Conservation (phyloP, 2,113 vertebrate species). For the Eolophus roseicapilla region DNA sequence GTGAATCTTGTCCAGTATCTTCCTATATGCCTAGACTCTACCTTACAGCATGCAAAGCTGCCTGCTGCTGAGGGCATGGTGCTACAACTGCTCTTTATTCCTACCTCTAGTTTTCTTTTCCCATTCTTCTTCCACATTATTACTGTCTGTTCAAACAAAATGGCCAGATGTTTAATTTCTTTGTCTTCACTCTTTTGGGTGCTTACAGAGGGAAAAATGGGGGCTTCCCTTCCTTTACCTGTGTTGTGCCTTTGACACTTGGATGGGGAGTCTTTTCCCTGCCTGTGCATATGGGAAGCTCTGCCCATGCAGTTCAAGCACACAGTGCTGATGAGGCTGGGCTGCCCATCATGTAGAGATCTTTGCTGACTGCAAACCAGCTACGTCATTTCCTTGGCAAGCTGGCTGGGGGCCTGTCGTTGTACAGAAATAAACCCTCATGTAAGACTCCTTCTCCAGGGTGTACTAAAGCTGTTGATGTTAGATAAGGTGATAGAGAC, state of each 20-base stretch:
- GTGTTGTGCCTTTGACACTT: not conserved
- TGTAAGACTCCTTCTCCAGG: fast-evolving
- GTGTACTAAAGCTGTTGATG: not conserved
- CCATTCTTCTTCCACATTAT: not conserved
- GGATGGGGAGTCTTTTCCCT: not conserved
- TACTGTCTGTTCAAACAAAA: not conserved
- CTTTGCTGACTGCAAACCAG: not conserved
- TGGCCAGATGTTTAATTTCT: not conserved
- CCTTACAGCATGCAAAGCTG: not conserved
- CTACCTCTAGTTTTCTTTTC: not conserved
- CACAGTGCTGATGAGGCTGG: not conserved
- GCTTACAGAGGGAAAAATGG: not conserved
- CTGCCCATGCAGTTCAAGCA: not conserved
- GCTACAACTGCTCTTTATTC: not conserved
- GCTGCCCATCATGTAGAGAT: not conserved
- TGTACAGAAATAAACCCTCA: not conserved
- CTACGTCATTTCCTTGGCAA: not conserved
- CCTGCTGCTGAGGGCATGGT: not conserved
- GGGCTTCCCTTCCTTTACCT: not conserved
- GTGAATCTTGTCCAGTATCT: not conserved
- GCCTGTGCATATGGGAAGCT: not conserved
- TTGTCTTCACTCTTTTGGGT: not conserved
- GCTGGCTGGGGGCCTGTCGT: not conserved
- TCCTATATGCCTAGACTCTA: not conserved
- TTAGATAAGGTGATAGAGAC: not conserved